A percentile compares a stretch with the other conserved stretches of the same genome.
Evolutionary conservation across 2,797 vertebrate species (phyloP).

Genomic region (Octomys mimax): DNA sequence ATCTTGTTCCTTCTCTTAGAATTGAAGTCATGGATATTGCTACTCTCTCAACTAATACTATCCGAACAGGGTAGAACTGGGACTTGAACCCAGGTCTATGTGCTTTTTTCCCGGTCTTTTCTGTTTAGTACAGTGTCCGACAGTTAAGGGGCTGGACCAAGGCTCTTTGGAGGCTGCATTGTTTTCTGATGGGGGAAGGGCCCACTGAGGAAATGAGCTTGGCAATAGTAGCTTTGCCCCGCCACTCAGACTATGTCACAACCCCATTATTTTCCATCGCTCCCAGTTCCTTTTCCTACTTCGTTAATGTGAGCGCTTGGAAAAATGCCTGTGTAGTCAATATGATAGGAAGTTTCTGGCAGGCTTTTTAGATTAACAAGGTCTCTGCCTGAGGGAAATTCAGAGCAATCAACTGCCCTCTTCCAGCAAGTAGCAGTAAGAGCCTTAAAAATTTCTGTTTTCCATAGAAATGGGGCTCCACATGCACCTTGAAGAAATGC

Average conservation of each 20-base stretch:
- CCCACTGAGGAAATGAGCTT: not conserved
- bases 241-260: not conserved
- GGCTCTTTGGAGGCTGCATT: not conserved
- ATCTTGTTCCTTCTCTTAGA: constrained; percentile 6
- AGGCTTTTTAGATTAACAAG: constrained; percentile 63
- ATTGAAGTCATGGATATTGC: not conserved
- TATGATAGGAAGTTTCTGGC: not conserved
- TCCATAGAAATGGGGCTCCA: constrained; percentile 13
- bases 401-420: not conserved
- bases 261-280: not conserved
- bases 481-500: constrained; percentile 59
- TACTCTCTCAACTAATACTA: constrained; percentile 6
- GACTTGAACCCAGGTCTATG: not conserved
- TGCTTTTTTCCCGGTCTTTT: not conserved
- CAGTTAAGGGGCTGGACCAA: not conserved
- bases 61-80: not conserved
- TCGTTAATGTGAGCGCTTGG: not conserved
- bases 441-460: constrained; percentile 60
- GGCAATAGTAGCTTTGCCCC: not conserved
- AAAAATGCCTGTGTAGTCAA: constrained; percentile 11
- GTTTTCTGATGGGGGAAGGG: not conserved
- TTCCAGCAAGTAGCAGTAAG: constrained; percentile 32
- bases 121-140: not conserved
- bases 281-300: not conserved
- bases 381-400: constrained; percentile 65